Evolutionary conservation across 2,797 vertebrate species (phyloP).

Genomic region (Tokudaia muenninki): DNA sequence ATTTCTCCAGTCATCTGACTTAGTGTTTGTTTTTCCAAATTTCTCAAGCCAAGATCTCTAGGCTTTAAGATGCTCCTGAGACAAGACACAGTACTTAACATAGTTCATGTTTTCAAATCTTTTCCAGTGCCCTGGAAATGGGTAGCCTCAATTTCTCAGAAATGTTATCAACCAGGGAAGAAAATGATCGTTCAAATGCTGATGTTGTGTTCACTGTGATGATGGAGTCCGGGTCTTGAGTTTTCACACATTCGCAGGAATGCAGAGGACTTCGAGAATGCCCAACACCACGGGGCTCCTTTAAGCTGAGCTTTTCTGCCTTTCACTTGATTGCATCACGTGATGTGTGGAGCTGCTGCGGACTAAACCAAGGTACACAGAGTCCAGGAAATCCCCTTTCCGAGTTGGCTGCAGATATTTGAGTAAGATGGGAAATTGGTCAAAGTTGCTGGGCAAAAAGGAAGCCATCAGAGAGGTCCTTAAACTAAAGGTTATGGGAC

Average conservation of each 20-base stretch:
- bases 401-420: not conserved
- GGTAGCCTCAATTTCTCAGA: constrained; percentile 55
- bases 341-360: not conserved
- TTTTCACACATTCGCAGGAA: not conserved
- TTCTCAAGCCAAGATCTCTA: constrained; percentile 61
- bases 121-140: not conserved
- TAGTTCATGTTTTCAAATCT: constrained; percentile 38
- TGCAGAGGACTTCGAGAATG: not conserved
- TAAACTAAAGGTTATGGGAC: constrained; percentile 34
- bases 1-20: constrained; percentile 54
- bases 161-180: constrained; percentile 38
- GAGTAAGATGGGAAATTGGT: constrained; percentile 63
- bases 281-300: not conserved
- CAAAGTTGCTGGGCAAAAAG: not conserved
- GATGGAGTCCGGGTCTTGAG: constrained; percentile 68
- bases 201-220: not conserved
- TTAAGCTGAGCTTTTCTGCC: not conserved
- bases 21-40: constrained; percentile 72
- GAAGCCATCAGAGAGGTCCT: not conserved
- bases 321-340: not conserved
- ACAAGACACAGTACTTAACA: constrained; percentile 43
- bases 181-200: constrained; percentile 49
- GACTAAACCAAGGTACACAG: constrained; percentile 20
- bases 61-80: constrained; percentile 30
- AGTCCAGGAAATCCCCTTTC: constrained; percentile 62